A percentile compares a stretch with the other conserved stretches of the same genome.
phyloP scores from a whole-genome alignment of 2,888 invertebrate genomes.

The Mythimna pallens region DNA sequence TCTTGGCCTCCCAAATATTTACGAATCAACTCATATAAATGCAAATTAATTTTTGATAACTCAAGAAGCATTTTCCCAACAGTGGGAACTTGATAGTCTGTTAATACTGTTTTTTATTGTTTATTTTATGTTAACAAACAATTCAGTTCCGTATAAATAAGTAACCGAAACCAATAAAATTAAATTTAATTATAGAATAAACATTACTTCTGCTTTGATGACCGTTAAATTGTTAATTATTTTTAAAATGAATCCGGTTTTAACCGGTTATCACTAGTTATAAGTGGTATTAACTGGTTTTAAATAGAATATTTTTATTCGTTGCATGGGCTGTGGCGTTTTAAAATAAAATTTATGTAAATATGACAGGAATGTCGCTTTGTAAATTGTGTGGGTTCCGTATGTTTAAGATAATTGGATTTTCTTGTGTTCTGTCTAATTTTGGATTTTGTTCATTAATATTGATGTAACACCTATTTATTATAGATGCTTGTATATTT shows the following conservation, averaged over 20 bases:
- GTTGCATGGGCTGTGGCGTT: conserved; percentile 13
- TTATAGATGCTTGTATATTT: neutral
- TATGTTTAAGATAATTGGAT: conserved; percentile 35
- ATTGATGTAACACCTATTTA: conserved; percentile 36
- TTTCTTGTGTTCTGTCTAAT: conserved; percentile 37
- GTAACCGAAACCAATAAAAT: conserved; percentile 55
- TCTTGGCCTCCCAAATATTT: conserved; percentile 29
- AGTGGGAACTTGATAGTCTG: conserved; percentile 24
- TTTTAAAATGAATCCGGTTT: conserved; percentile 42
- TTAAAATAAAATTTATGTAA: conserved; percentile 41
- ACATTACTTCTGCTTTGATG: conserved; percentile 35
- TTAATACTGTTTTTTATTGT: conserved; percentile 49
- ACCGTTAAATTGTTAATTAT: conserved; percentile 42
- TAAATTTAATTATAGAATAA: conserved; percentile 57
- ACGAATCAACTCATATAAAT: conserved; percentile 41
- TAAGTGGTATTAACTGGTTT: conserved; percentile 33
- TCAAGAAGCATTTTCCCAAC: conserved; percentile 20
- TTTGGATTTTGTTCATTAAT: conserved; percentile 35
- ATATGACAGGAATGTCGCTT: conserved; percentile 45
- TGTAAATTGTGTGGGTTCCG: conserved; percentile 45
- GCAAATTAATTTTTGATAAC: conserved; percentile 42
- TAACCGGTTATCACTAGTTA: conserved; percentile 22
- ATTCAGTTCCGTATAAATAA: conserved; percentile 41
- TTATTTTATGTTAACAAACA: conserved; percentile 53
- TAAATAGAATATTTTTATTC: conserved; percentile 34